These are phyloP conservation scores for Onychostoma macrolepis DNA, from an alignment of 2,113 vertebrate species.

Conservation along the genomic window DNA sequence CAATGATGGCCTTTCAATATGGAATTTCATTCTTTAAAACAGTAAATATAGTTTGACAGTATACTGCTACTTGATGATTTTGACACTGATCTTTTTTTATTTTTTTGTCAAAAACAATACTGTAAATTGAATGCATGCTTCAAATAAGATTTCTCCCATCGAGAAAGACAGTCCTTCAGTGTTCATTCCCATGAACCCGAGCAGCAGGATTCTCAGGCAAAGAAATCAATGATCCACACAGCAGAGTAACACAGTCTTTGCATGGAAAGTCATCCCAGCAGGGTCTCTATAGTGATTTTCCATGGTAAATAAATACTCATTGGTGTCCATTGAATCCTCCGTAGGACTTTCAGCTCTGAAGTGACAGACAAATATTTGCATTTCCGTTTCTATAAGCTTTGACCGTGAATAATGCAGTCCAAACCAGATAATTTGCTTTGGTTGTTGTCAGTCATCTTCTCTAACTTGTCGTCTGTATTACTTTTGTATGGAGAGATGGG, in stretches of 20 bases:
- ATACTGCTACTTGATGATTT: not conserved
- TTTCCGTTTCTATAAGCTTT: slow-evolving; percentile 20
- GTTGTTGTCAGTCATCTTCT: not conserved
- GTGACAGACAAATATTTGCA: not conserved
- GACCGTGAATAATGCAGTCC: not conserved
- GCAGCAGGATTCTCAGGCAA: slow-evolving; percentile 24
- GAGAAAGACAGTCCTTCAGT: not conserved
- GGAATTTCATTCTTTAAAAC: not conserved
- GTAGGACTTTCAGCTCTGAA: not conserved
- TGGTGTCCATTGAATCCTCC: not conserved
- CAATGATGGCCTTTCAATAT: not conserved
- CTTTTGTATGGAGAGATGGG: not conserved
- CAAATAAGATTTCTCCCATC: not conserved
- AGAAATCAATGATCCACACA: slow-evolving; percentile 43
- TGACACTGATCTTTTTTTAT: not conserved
- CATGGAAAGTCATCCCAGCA: not conserved
- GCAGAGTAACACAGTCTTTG: slow-evolving; percentile 14
- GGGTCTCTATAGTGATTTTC: not conserved
- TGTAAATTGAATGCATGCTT: not conserved
- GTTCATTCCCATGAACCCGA: not conserved
- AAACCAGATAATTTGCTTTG: not conserved
- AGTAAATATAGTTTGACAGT: not conserved
- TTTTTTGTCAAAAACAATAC: not conserved
- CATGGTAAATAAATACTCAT: slow-evolving; percentile 8
- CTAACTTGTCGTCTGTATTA: not conserved